phyloP scores from a whole-genome alignment of 2,113 vertebrate genomes.

The Cebidichthys violaceus region DNA sequence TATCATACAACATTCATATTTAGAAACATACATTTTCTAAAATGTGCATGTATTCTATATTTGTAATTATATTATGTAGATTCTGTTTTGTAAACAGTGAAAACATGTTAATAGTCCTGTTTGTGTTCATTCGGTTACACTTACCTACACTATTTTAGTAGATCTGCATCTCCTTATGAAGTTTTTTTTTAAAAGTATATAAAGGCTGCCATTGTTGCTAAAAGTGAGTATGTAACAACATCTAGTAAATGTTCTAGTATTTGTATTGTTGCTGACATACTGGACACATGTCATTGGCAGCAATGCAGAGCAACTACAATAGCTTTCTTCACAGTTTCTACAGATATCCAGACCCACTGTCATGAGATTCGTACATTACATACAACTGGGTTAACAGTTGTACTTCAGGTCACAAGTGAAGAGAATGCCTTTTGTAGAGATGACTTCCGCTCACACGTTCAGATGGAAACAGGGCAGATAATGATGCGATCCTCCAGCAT shows the following conservation, averaged over 20 bases:
- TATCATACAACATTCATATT: conserved; percentile 43
- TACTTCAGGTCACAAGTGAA: neutral
- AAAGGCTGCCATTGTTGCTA: conserved; percentile 49
- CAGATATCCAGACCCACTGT: conserved; percentile 18
- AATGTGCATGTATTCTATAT: conserved; percentile 17
- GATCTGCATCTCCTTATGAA: conserved; percentile 3
- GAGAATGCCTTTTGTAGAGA: neutral
- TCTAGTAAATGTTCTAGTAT: conserved; percentile 30
- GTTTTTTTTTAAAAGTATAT: neutral
- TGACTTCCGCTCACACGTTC: conserved; percentile 21
- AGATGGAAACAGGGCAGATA: conserved; percentile 84
- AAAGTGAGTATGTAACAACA: conserved; percentile 24
- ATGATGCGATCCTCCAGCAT: conserved; percentile 95
- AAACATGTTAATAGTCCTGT: neutral
- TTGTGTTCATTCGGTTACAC: neutral
- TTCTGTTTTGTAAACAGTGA: conserved; percentile 36
- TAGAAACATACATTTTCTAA: conserved; percentile 21
- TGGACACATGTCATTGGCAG: conserved; percentile 14
- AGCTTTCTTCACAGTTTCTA: conserved; percentile 46
- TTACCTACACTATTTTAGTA: conserved; percentile 7
- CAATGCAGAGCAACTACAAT: conserved; percentile 36
- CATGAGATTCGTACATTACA: neutral
- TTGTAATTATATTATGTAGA: conserved; percentile 36
- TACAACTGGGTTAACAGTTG: conserved; percentile 8
- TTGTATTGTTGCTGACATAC: conserved; percentile 12